These are phyloP conservation scores for Chelonia mydas DNA, from an alignment of 2,797 vertebrate genomes.

Conservation along the genomic window DNA sequence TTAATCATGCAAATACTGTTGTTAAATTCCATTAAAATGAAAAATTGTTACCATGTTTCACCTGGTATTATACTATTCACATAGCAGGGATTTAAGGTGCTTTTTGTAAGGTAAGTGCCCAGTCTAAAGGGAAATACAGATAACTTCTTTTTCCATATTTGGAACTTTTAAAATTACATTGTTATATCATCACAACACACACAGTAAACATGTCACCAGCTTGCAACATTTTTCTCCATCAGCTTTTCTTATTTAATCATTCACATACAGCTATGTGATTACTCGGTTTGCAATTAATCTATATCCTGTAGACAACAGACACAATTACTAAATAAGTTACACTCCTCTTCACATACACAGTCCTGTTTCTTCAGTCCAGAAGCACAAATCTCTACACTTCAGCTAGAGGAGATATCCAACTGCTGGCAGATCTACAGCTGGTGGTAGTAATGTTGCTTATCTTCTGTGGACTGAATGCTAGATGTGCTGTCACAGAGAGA, in stretches of 20 bases:
- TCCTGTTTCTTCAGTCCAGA: neutral
- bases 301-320: neutral
- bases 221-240: neutral
- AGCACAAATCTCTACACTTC: neutral
- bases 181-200: neutral
- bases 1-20: neutral
- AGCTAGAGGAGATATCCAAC: neutral
- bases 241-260: neutral
- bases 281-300: neutral
- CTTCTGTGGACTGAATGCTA: neutral
- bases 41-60: too few relatives aligned
- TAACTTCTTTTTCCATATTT: neutral
- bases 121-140: neutral
- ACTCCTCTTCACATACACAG: accelerated
- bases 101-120: neutral
- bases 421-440: neutral
- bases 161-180: neutral
- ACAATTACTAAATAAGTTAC: neutral
- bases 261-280: neutral
- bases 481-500: neutral
- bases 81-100: neutral
- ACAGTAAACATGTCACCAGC: neutral
- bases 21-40: too few relatives aligned
- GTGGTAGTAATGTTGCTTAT: neutral
- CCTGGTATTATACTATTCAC: neutral